phyloP scores from a whole-genome alignment of 2,797 vertebrate genomes.

The Neostethus bicornis region DNA sequence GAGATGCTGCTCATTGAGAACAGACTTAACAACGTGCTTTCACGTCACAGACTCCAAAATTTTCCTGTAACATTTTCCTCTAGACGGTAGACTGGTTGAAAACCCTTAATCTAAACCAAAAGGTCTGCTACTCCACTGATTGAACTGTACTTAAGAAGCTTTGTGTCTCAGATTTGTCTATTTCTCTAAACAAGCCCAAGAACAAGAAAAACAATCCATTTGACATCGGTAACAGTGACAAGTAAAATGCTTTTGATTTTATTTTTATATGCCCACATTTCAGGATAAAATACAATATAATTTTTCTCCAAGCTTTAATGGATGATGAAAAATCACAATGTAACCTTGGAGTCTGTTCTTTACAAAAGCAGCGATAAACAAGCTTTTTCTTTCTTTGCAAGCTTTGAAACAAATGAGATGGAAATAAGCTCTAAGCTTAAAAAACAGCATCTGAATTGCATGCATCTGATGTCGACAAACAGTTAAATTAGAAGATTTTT shows the following conservation, averaged over 20 bases:
- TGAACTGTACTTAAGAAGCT: constrained; percentile 26
- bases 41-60: no score
- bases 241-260: constrained; percentile 20
- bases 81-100: no score
- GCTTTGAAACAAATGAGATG: constrained; percentile 34
- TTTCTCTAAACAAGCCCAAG: constrained; percentile 40
- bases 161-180: constrained; percentile 45
- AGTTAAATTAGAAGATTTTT: constrained; percentile 24
- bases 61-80: no score
- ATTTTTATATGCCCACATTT: constrained; percentile 21
- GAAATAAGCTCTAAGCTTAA: constrained; percentile 32
- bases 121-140: constrained; percentile 35
- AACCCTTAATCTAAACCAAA: constrained; percentile 1
- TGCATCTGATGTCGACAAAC: constrained; percentile 23
- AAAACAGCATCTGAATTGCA: constrained; percentile 13
- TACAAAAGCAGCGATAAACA: constrained; percentile 17
- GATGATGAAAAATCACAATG: constrained; percentile 17
- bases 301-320: constrained; percentile 26
- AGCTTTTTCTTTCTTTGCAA: constrained; percentile 22
- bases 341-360: constrained; percentile 34
- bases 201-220: constrained; percentile 41
- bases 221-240: constrained; percentile 13
- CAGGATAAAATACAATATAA: constrained; percentile 22
- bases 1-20: no score
- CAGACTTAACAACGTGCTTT: no score